Evolutionary conservation across 2,113 vertebrate species (phyloP).

Genomic region (Tenebrosternarchus preto): DNA sequence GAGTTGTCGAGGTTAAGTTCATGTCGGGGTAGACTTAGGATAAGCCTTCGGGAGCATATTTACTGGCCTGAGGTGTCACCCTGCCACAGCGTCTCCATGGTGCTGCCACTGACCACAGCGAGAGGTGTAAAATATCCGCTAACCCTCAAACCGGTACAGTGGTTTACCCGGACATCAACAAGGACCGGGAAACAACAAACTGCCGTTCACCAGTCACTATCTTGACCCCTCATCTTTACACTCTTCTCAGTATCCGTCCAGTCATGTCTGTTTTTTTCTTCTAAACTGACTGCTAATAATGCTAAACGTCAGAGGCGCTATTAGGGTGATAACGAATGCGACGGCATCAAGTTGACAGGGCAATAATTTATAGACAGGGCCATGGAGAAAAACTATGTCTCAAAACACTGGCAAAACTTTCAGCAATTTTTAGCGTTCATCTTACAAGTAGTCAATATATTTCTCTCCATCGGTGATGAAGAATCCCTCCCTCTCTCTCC

Average conservation of each 20-base stretch:
- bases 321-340: constrained; percentile 14
- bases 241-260: constrained; percentile 13
- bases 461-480: constrained; percentile 16
- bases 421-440: constrained; percentile 26
- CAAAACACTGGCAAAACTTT: constrained; percentile 43
- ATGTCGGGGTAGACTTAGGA: constrained; percentile 5
- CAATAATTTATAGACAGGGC: constrained; percentile 15
- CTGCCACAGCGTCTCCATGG: constrained; percentile 38
- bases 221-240: constrained; percentile 41
- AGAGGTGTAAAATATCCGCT: constrained; percentile 47
- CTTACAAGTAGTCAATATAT: constrained; percentile 39
- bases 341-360: constrained; percentile 30
- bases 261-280: constrained; percentile 15
- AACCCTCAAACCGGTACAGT: constrained; percentile 28
- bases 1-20: constrained; percentile 28
- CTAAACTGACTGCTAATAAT: constrained; percentile 25
- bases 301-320: constrained; percentile 19
- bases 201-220: constrained; percentile 21
- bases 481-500: constrained; percentile 18
- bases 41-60: constrained; percentile 8
- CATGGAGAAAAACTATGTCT: constrained; percentile 13
- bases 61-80: constrained; percentile 35
- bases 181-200: constrained; percentile 36
- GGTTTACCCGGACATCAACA: constrained; percentile 33
- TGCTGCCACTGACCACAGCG: constrained; percentile 37